These are phyloP conservation scores for Microctenopoma stevenorrisi DNA, from an alignment of 2,797 vertebrate genomes.

Conservation along the genomic window DNA sequence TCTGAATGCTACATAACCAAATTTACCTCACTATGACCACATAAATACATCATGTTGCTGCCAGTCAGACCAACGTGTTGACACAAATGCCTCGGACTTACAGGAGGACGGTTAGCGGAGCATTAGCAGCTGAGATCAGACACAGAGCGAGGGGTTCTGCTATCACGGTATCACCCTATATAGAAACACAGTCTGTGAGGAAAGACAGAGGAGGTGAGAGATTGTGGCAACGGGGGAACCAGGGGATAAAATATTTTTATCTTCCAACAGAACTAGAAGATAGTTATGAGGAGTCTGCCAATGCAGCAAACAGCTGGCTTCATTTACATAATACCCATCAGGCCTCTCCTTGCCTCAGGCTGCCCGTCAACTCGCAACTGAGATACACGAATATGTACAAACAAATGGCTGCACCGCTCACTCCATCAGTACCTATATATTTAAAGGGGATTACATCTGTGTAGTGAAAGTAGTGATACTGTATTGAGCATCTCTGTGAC, in stretches of 20 bases:
- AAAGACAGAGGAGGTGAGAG: slow-evolving; percentile 58
- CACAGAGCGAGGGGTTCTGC: not conserved
- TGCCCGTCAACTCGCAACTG: slow-evolving; percentile 78
- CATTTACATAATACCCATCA: slow-evolving; percentile 88
- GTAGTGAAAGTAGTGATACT: slow-evolving; percentile 19
- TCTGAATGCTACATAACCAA: too few species aligned
- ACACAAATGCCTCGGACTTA: too few species aligned
- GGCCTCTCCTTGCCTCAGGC: slow-evolving; percentile 77
- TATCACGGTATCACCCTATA: not conserved
- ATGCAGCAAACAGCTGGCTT: slow-evolving; percentile 85
- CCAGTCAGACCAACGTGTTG: too few species aligned
- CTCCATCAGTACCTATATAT: slow-evolving; percentile 30
- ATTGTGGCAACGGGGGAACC: slow-evolving; percentile 29
- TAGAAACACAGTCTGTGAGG: slow-evolving; percentile 56
- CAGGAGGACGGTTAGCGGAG: too few species aligned
- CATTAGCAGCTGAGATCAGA: too few species aligned
- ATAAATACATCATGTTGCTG: too few species aligned
- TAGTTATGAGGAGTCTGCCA: slow-evolving; percentile 75
- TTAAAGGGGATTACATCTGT: slow-evolving; percentile 8
- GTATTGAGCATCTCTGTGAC: slow-evolving; percentile 39
- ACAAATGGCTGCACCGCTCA: slow-evolving; percentile 29
- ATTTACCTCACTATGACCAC: too few species aligned
- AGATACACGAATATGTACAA: slow-evolving; percentile 47
- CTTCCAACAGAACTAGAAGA: slow-evolving; percentile 61
- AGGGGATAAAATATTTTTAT: slow-evolving; percentile 56